Percentiles rank a stretch among this genome's conserved stretches.
These are phyloP conservation scores for Ochropleura plecta DNA, from an alignment of 2,888 invertebrate species.

Conservation along the genomic window DNA sequence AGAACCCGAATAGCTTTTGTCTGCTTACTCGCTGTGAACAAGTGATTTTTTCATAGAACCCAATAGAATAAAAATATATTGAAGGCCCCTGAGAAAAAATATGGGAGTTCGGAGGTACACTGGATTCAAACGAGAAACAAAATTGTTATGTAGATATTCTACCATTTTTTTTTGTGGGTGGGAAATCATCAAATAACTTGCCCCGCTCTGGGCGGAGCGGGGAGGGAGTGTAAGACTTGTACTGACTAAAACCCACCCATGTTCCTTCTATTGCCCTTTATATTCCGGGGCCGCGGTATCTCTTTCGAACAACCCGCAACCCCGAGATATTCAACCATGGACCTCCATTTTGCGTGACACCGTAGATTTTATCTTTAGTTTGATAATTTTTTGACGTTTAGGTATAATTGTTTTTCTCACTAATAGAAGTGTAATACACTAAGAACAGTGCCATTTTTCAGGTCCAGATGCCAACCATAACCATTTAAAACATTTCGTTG, in stretches of 20 bases:
- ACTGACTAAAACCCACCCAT: no score
- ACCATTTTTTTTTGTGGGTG: no score
- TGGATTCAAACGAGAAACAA: not conserved
- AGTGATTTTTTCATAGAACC: not conserved
- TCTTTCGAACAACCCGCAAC: no score
- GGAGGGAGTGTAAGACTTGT: no score
- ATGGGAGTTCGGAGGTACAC: not conserved
- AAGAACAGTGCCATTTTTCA: not conserved
- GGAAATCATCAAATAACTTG: no score
- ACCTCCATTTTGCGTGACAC: not conserved
- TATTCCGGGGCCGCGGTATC: no score
- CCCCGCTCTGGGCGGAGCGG: no score
- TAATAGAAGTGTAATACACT: not conserved
- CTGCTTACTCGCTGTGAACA: not conserved
- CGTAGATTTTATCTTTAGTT: not conserved
- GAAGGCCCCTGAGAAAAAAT: not conserved
- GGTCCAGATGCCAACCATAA: not conserved
- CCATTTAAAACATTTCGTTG: not conserved
- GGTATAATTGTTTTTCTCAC: not conserved
- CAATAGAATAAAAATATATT: not conserved
- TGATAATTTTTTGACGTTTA: not conserved
- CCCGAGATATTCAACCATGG: not conserved
- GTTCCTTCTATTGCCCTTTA: no score
- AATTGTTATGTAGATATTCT: not conserved
- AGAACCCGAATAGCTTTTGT: not conserved